Percentiles rank a stretch among this genome's conserved stretches.
These are phyloP conservation scores for Ormyrus nitidulus DNA, from an alignment of 2,888 invertebrate genomes.

Conservation along the genomic window DNA sequence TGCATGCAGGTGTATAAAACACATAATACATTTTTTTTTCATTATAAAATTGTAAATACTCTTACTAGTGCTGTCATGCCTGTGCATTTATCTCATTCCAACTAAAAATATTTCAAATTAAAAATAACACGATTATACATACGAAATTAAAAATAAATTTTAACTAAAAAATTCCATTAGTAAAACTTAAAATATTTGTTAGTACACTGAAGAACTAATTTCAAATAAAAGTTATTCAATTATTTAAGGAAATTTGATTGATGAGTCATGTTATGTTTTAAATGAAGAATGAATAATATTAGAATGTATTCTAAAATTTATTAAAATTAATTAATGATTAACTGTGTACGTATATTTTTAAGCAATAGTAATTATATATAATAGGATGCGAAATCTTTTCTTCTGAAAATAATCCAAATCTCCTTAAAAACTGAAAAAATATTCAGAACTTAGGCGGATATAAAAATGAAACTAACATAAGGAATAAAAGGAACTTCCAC, in stretches of 20 bases:
- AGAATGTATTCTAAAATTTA: not conserved
- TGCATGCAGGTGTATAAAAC: conserved; percentile 47
- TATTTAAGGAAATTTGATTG: conserved; percentile 29
- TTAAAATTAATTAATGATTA: not conserved
- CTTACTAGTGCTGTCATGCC: conserved; percentile 36
- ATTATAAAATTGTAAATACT: conserved; percentile 16
- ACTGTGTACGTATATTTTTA: not conserved
- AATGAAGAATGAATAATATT: not conserved
- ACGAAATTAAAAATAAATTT: not conserved
- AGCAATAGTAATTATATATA: not conserved
- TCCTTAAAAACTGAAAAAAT: conserved; percentile 26
- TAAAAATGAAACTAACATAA: conserved; percentile 21
- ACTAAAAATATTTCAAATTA: not conserved
- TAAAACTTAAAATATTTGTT: conserved; percentile 23
- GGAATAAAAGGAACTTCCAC: conserved; percentile 13
- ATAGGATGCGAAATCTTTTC: not conserved
- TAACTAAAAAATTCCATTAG: not conserved
- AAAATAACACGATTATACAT: conserved; percentile 12
- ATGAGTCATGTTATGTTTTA: not conserved
- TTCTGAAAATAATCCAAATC: conserved; percentile 7
- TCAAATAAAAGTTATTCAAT: conserved; percentile 11
- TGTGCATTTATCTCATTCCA: conserved; percentile 1
- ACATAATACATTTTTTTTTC: conserved; percentile 14
- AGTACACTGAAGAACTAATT: conserved; percentile 14
- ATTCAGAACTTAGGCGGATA: not conserved